Base-by-base conservation (phyloP, 2,113 vertebrate genomes). In the Machaerirhynchus nigripectus region DNA sequence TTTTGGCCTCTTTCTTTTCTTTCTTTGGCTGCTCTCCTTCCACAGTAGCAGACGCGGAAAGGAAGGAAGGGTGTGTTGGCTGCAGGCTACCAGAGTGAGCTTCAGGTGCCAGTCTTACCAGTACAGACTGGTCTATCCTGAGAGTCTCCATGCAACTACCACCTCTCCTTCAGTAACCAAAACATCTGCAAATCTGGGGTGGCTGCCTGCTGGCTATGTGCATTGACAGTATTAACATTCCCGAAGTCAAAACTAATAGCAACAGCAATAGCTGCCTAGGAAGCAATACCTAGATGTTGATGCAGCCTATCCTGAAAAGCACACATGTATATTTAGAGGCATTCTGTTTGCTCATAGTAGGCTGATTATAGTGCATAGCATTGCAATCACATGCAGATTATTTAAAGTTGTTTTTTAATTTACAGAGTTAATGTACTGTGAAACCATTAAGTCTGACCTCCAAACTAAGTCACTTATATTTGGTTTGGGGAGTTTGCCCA, bases 21-120 rank as follows among this genome's bases (percentile, higher is more conserved):
- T 39, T 31, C 15, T 67, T 55, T 59, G 63, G 40, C 12, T 52
- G 23, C 47, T 5, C 14, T 64, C 19, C n/a, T 42, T n/a, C 42
- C 0, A 0, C 1, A 0, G 35, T 12, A 56, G 52, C 74, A 84
- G 73, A 35, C 1, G 1, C 0, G 0, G 24, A 73, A 47, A 40
- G 27, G 35, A 56, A 65, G 49, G 65, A 61, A 82, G 61, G 22
- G 14, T 40, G 28, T 59, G 47, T 27, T 84, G 52, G 40, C 55
- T 77, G 68, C 19, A 69, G 35, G 49, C 63, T 83, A 8, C 55
- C 21, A 10, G 28, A 77, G 9, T 31, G 33, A 87, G 50, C 55
- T 55, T 53, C 37, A 52, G 71, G 50, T 76, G 26, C 73, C 35
- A 18, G 64, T 64, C 15, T 56, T 37, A 68, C 9, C 21, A 12